Evolutionary conservation across 1,140 invertebrate species (phyloP), one percentile per base, ranked within the genome.

Genomic region (Trachymyrmex cornetzi): DNA sequence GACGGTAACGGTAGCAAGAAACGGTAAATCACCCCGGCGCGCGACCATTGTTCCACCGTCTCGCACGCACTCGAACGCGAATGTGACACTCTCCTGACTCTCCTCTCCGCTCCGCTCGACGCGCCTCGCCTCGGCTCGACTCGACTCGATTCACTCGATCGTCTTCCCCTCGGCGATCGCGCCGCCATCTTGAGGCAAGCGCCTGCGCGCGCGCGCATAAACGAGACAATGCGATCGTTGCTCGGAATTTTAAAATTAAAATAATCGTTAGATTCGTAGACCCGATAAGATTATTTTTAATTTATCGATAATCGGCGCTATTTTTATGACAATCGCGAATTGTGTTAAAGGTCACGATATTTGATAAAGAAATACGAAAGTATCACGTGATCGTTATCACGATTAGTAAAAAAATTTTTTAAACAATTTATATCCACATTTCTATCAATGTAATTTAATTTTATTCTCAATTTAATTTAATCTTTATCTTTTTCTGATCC

Each of bases 111-210:
- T 11, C 38, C 66, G 38, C 86, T 55, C 12, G 57, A 44, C 19
- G 16, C 16, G 12, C n/a, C 72, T 77, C 69, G 61, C n/a, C 72
- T 77, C 69, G 67, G 50, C 30, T 74, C 85, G 34, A 72, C 30
- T 74, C 85, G 34, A 72, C 90, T 91, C 89, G 88, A 87, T 84
- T 75, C 44, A 72, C 90, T 91, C 89, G 88, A 87, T 84, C 80
- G 53, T 67, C 86, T 77, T 72, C 71, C 87, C 79, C 61, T 69
- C 77, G 61, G 57, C 82, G 74, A 79, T 75, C 87, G 77, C 88
- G 79, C 84, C 55, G 87, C 90, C 90, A 91, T 92, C 79, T 87
- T 85, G 63, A 77, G 69, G 61, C 66, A 16, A 16, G 12, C 19
- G 19, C 5, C 7, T 2, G 71, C n/a, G 12, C 44, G 71, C 48